Evolutionary conservation across 2,113 vertebrate species (phyloP).

Genomic region (Bathybates hornii): DNA sequence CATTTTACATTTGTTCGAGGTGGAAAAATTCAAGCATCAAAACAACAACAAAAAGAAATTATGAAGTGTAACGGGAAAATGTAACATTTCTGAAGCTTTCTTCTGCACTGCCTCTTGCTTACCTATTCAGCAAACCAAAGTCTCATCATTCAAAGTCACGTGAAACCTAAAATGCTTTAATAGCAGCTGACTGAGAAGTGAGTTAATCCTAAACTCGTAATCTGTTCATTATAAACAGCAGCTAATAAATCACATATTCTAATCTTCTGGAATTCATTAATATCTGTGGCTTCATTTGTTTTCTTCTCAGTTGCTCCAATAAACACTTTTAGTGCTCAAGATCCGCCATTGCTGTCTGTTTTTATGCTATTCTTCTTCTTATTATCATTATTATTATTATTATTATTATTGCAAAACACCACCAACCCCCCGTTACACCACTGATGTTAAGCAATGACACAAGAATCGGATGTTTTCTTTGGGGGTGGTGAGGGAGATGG

Average conservation of each 20-base stretch:
- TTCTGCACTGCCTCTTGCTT: accelerated
- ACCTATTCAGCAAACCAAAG: background rate
- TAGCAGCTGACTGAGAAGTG: background rate
- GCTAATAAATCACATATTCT: background rate
- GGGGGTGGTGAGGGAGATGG: accelerated
- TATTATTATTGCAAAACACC: background rate
- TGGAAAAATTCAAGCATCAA: background rate
- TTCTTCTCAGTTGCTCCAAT: background rate
- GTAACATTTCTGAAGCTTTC: background rate
- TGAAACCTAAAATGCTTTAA: background rate
- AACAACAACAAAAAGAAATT: background rate
- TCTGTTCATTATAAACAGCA: background rate
- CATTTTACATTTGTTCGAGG: accelerated
- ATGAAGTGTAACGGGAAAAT: background rate
- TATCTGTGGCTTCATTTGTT: background rate
- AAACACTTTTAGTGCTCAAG: background rate
- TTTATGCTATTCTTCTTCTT: background rate
- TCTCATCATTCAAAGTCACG: background rate
- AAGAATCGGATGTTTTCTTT: background rate
- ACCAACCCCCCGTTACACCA: background rate
- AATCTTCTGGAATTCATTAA: background rate
- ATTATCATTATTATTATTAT: background rate
- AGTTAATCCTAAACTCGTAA: background rate
- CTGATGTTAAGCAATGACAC: slow-evolving; percentile 18
- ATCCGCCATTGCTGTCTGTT: background rate